Conservation (phyloP, 1,140 invertebrate genomes). For the Dendrolimus punctatus region DNA sequence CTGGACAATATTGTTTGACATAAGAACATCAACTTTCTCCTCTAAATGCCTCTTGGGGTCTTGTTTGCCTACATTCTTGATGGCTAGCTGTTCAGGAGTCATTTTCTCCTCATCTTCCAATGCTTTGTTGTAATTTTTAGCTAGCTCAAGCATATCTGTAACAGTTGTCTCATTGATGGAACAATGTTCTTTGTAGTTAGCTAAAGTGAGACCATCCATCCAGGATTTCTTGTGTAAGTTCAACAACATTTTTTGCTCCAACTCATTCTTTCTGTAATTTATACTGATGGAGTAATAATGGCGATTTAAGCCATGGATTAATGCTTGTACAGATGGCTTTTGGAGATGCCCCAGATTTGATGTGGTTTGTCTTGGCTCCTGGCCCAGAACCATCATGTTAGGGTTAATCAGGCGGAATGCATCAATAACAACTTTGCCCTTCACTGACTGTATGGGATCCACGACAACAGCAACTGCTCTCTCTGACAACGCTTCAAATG, state of each 20-base stretch:
- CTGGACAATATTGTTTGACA: constrained; percentile 99
- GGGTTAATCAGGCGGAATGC: constrained; percentile 98
- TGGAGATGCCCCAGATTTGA: constrained; percentile 99
- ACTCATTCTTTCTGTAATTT: constrained; percentile 98
- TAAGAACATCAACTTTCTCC: constrained; percentile 97
- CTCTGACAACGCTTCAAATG: constrained; percentile 98
- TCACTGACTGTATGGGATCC: constrained; percentile 99
- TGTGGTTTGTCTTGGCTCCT: constrained; percentile 98
- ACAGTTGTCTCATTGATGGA: constrained; percentile 93
- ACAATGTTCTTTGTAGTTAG: constrained; percentile 97
- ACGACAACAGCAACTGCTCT: constrained; percentile 99
- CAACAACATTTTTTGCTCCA: constrained; percentile 99
- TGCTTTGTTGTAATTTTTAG: constrained; percentile 99
- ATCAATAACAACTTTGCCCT: constrained; percentile 97
- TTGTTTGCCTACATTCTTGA: constrained; percentile 99
- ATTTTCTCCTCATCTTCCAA: constrained; percentile 99
- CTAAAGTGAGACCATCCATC: constrained; percentile 97
- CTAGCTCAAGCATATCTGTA: constrained; percentile 96
- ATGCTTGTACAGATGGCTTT: constrained; percentile 99
- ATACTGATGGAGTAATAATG: constrained; percentile 99
- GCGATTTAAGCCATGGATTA: constrained; percentile 98
- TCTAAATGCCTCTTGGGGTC: constrained; percentile 99
- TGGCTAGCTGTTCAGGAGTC: constrained; percentile 99
- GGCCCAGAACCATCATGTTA: constrained; percentile 98
- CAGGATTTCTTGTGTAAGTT: constrained; percentile 99